A percentile compares a stretch with the other conserved stretches of the same genome.
Evolutionary conservation across 2,797 vertebrate genomes (phyloP).

Genomic region (Gymnocypris eckloni): DNA sequence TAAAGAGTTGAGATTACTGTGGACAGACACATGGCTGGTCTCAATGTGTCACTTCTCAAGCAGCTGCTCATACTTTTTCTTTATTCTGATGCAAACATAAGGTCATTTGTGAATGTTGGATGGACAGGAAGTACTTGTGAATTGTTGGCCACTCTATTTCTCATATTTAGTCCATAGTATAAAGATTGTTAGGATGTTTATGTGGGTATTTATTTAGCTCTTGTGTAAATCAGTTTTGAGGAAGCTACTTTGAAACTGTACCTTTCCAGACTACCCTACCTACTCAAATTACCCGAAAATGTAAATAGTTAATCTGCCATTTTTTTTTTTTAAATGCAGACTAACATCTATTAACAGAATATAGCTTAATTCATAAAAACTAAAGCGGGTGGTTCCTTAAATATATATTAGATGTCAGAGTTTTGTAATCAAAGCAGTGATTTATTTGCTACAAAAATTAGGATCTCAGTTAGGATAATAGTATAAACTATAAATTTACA

Average conservation of each 20-base stretch:
- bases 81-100: constrained; percentile 12
- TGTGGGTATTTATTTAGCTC: not conserved
- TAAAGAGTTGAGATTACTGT: constrained; percentile 25
- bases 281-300: not conserved
- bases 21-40: constrained; percentile 42
- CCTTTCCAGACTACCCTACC: not conserved
- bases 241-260: not conserved
- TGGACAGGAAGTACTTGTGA: not conserved
- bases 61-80: constrained; percentile 33
- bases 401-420: too few species aligned
- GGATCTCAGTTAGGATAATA: not conserved
- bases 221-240: not conserved
- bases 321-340: not conserved
- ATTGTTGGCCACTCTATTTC: not conserved
- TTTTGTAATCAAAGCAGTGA: not conserved
- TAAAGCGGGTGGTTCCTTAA: not conserved
- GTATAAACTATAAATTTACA: not conserved
- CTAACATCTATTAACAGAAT: not conserved
- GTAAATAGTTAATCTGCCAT: not conserved
- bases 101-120: constrained; percentile 17
- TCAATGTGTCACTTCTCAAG: constrained; percentile 53
- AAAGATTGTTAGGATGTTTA: not conserved
- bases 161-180: not conserved
- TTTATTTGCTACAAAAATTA: not conserved
- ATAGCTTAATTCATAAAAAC: not conserved